Evolutionary conservation across 2,888 invertebrate species (phyloP).

Genomic region (Spialia ferax): DNA sequence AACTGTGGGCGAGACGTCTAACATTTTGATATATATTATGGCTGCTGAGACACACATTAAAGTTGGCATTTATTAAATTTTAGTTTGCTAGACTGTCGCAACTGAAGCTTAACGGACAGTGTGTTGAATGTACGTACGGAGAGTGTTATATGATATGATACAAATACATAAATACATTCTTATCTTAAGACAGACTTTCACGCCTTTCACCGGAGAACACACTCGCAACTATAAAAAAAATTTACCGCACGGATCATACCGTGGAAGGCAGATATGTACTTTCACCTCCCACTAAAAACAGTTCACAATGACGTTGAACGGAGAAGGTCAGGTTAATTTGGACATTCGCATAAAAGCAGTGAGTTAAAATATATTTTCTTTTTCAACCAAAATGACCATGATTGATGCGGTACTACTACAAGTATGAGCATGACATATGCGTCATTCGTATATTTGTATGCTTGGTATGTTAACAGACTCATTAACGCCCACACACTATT

Average conservation of each 20-base stretch:
- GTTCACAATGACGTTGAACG: slow-evolving; percentile 12
- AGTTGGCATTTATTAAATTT: slow-evolving; percentile 29
- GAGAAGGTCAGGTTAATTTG: slow-evolving; percentile 2
- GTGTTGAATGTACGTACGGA: not conserved
- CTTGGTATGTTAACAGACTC: slow-evolving; percentile 27
- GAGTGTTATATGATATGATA: slow-evolving; percentile 26
- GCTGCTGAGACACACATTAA: slow-evolving; percentile 28
- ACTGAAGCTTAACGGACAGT: slow-evolving; percentile 18
- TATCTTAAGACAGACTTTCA: slow-evolving; percentile 53
- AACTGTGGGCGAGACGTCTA: slow-evolving; percentile 35
- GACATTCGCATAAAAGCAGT: slow-evolving; percentile 10
- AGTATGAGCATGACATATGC: slow-evolving; percentile 27
- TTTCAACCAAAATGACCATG: slow-evolving; percentile 14
- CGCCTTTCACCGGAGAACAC: slow-evolving; percentile 62
- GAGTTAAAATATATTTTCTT: slow-evolving; percentile 16
- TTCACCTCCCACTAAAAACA: slow-evolving; percentile 42
- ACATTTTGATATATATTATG: slow-evolving; percentile 35
- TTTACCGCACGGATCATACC: slow-evolving; percentile 29
- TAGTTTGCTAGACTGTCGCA: slow-evolving; percentile 9
- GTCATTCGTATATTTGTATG: slow-evolving; percentile 33
- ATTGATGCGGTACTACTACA: slow-evolving; percentile 21
- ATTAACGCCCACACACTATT: slow-evolving; percentile 34
- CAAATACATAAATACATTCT: slow-evolving; percentile 37
- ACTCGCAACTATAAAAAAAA: slow-evolving; percentile 40
- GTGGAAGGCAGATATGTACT: slow-evolving; percentile 32